Evolutionary conservation across 92 coral and sea anemone species (phyloP).

Genomic region (Siderastrea radians): DNA sequence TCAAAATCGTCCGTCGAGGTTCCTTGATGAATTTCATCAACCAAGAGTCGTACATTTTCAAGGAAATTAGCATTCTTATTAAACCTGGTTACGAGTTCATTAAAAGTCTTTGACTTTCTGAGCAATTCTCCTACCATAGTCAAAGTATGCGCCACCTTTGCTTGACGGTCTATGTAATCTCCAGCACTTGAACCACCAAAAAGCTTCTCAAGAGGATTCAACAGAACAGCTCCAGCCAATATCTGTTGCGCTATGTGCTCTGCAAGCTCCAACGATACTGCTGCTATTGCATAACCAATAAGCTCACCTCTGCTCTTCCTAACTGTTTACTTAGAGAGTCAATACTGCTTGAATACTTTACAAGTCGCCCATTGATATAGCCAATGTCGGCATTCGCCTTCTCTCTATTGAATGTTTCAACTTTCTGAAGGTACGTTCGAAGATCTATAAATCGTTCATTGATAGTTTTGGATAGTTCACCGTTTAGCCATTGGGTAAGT

Average conservation of each 20-base stretch:
- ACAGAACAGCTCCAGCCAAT: constrained; percentile 17
- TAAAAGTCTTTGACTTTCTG: neutral
- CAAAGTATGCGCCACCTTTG: constrained; percentile 20
- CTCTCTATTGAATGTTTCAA: constrained; percentile 40
- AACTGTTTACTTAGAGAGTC: constrained; percentile 5
- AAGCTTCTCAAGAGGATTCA: constrained; percentile 42
- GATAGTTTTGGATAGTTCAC: constrained; percentile 14
- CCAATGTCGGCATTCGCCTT: constrained; percentile 46
- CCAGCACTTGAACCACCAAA: constrained; percentile 33
- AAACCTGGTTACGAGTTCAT: constrained; percentile 14
- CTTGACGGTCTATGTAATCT: constrained; percentile 24
- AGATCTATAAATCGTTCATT: constrained; percentile 44
- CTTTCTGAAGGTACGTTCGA: constrained; percentile 40
- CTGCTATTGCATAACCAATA: constrained; percentile 11
- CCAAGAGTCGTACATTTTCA: constrained; percentile 26
- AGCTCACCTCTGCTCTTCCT: neutral
- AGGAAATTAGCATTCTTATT: constrained; percentile 15
- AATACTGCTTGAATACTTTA: constrained; percentile 6
- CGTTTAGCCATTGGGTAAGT: constrained; percentile 48
- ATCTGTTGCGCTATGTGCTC: constrained; percentile 16
- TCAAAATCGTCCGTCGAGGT: constrained; percentile 24
- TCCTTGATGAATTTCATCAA: neutral
- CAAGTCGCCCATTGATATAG: constrained; percentile 11
- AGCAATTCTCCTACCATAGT: neutral
- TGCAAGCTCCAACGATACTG: constrained; percentile 43